phyloP scores from a whole-genome alignment of 2,113 vertebrate genomes.

The Nycticebus coucang region DNA sequence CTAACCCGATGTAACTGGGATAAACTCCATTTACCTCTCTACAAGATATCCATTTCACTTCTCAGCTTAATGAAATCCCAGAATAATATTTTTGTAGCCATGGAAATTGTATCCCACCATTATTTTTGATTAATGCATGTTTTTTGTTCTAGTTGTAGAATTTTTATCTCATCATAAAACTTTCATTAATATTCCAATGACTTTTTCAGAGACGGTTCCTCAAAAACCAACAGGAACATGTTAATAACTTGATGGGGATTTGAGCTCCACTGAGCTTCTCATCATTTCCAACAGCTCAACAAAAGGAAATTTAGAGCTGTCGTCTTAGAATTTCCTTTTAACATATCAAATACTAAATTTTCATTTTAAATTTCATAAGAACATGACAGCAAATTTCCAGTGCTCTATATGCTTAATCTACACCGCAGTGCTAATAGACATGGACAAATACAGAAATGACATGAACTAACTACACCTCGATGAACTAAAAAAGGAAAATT shows the following conservation, averaged over 20 bases:
- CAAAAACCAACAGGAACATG: slow-evolving; percentile 66
- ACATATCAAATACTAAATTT: slow-evolving; percentile 75
- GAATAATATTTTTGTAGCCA: slow-evolving; percentile 79
- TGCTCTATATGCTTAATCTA: not conserved
- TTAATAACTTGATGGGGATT: slow-evolving; percentile 65
- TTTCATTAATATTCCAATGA: slow-evolving; percentile 76
- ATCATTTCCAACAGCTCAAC: slow-evolving; percentile 57
- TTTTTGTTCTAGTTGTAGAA: slow-evolving; percentile 77
- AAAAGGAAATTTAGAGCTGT: slow-evolving; percentile 68
- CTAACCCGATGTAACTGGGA: slow-evolving; percentile 74
- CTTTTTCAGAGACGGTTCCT: slow-evolving; percentile 71
- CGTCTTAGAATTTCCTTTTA: slow-evolving; percentile 73
- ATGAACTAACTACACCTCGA: not conserved
- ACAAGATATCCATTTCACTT: slow-evolving; percentile 74
- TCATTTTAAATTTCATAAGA: slow-evolving; percentile 57
- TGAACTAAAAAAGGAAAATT: not conserved
- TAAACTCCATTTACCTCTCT: slow-evolving; percentile 75
- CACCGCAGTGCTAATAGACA: not conserved
- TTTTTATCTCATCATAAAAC: slow-evolving; percentile 78
- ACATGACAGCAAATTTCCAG: not conserved
- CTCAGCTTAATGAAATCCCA: slow-evolving; percentile 75
- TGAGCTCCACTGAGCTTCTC: slow-evolving; percentile 61
- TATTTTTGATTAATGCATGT: slow-evolving; percentile 74
- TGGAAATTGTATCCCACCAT: slow-evolving; percentile 79
- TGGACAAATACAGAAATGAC: slow-evolving; percentile 2